phyloP scores from a whole-genome alignment of 2,113 vertebrate genomes.

The Romanogobio albipinnatus region DNA sequence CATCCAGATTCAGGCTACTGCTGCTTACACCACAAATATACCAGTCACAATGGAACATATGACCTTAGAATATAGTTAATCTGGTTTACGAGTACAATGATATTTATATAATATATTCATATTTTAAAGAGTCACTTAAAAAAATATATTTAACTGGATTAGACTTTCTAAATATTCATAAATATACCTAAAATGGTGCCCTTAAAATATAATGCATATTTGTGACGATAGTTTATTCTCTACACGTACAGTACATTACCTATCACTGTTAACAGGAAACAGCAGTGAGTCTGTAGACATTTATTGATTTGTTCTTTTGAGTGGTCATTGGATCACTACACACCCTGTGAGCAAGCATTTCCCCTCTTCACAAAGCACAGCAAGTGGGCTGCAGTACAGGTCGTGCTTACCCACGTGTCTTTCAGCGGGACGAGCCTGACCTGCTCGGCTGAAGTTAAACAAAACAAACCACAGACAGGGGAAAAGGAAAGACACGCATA shows the following conservation, averaged over 20 bases:
- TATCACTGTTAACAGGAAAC: not conserved
- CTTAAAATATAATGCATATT: not conserved
- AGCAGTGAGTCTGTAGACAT: not conserved
- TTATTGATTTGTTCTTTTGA: not conserved
- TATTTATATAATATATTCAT: no score
- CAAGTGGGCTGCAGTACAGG: not conserved
- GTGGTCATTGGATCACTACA: not conserved
- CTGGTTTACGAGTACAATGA: not conserved
- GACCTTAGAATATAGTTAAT: not conserved
- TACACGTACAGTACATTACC: not conserved
- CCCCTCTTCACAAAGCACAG: not conserved
- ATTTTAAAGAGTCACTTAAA: no score
- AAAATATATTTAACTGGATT: no score
- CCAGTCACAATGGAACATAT: not conserved
- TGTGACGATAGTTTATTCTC: not conserved
- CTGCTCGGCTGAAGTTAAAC: conserved; percentile 28
- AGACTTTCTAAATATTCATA: no score
- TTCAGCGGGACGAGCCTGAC: conserved; percentile 51
- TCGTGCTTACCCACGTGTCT: conserved; percentile 4
- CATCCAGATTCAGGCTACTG: not conserved
- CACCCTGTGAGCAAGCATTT: conserved; percentile 26
- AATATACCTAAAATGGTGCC: not conserved
- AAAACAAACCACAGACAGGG: conserved; percentile 19
- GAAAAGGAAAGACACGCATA: not conserved
- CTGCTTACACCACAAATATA: conserved; percentile 32